These are phyloP conservation scores for Amphipyra tragopoginis DNA, from an alignment of 2,888 invertebrate genomes.

Conservation along the genomic window DNA sequence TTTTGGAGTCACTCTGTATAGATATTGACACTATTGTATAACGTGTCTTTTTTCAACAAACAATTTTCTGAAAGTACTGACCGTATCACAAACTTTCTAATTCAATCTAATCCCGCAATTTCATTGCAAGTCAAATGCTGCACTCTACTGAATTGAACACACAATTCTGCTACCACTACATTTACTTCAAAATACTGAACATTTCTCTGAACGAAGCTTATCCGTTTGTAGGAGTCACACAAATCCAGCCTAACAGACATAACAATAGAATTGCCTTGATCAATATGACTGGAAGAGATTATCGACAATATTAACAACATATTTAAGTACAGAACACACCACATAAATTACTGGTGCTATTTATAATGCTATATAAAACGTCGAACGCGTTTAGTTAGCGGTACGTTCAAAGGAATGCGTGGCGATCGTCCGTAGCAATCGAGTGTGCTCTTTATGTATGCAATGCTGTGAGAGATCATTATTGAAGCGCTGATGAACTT, in stretches of 20 bases:
- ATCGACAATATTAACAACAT: conserved; percentile 19
- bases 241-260: background rate
- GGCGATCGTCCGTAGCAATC: conserved; percentile 28
- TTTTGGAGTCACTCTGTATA: too few species aligned
- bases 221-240: background rate
- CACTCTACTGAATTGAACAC: conserved; percentile 12
- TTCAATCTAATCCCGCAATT: conserved; percentile 7
- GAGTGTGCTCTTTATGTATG: conserved; percentile 43
- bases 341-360: conserved; percentile 45
- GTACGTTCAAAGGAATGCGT: conserved; percentile 64
- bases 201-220: conserved; percentile 6
- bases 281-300: conserved; percentile 7
- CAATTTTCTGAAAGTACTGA: conserved; percentile 29
- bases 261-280: conserved; percentile 23
- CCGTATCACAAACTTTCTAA: conserved; percentile 34
- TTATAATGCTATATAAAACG: conserved; percentile 36
- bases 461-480: conserved; percentile 46
- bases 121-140: conserved; percentile 23
- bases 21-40: too few species aligned
- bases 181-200: background rate
- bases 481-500: conserved; percentile 46
- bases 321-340: conserved; percentile 32
- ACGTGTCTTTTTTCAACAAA: too few species aligned
- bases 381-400: conserved; percentile 58
- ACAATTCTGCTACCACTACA: background rate